Base-by-base conservation (phyloP, 53 echinoderm and acorn worm genomes). In the Paracentrotus lividus region DNA sequence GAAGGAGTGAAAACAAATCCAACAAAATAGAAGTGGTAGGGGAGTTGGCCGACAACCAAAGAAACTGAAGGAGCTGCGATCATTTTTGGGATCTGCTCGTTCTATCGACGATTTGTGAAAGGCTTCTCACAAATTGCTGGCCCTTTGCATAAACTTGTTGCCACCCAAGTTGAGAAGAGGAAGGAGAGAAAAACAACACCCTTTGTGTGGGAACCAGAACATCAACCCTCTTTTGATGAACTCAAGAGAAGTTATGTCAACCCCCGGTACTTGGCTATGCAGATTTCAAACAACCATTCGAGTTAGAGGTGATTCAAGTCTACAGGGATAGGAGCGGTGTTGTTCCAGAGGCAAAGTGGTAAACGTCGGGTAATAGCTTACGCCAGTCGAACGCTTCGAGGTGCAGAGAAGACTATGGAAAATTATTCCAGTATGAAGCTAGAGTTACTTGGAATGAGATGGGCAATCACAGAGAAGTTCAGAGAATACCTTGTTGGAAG, bases 111-210 rank as follows among this genome's bases (percentile, higher is more conserved):
- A n/a, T 95, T 95, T n/a, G 75, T 93, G 31, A 72, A 45, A 76
- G 93, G 93, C 5, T 95, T 95, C 67, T 53, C 95, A 4, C 51
- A 56, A 15, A 92, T 95, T 51, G 91, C 91, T 18, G n/a, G 85
- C 29, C 95, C 92, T 5, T 60, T 94, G 0, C 94, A 95, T 53
- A 90, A 68, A 59, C 54, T 95, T 43, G 91, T 91, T 20, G 91
- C 75, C n/a, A n/a, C n/a, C n/a, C n/a, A n/a, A n/a, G n/a, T n/a
- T n/a, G n/a, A n/a, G n/a, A n/a, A n/a, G n/a, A n/a, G n/a, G n/a
- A n/a, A n/a, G n/a, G n/a, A n/a, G n/a, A n/a, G n/a, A 57, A 94
- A 95, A 24, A 20, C 31, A 24, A 44, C 53, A 0, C 57, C 14
- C 0, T 90, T 92, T 51, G 36, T 42, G 38, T 94, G 94, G 94